These are phyloP conservation scores for Apeira syringaria DNA, from an alignment of 2,888 invertebrate species.

Conservation along the genomic window DNA sequence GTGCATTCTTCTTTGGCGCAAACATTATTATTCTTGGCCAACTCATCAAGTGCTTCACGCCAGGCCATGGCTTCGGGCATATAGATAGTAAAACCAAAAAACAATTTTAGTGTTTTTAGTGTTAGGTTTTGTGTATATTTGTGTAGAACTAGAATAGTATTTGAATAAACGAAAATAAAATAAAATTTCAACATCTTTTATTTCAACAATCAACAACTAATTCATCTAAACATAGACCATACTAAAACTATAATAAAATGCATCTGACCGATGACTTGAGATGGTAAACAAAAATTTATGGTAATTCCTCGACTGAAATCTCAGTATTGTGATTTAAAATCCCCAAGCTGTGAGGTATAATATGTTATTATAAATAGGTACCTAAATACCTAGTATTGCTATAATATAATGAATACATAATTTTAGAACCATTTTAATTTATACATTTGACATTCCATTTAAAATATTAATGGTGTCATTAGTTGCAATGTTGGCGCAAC, in stretches of 20 bases:
- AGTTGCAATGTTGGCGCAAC: too few relatives aligned
- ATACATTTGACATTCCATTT: too few relatives aligned
- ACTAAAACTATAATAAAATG: slow-evolving; percentile 48
- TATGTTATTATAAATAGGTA: too few relatives aligned
- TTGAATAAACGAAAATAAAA: slow-evolving; percentile 36
- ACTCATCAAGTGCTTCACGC: slow-evolving; percentile 71
- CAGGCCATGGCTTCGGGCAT: slow-evolving; percentile 59
- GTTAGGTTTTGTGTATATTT: slow-evolving; percentile 22
- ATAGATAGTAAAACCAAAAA: slow-evolving; percentile 15
- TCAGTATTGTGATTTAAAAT: too few relatives aligned
- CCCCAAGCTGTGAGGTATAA: slow-evolving; percentile 22
- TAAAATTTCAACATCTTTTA: slow-evolving; percentile 41
- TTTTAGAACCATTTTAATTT: too few relatives aligned
- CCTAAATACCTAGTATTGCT: slow-evolving; percentile 22
- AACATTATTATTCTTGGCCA: slow-evolving; percentile 89
- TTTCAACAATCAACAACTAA: slow-evolving; percentile 53
- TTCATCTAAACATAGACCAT: slow-evolving; percentile 48
- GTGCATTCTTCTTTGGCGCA: slow-evolving; percentile 91
- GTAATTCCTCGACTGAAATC: too few relatives aligned
- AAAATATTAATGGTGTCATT: too few relatives aligned
- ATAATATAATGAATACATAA: slow-evolving; percentile 33
- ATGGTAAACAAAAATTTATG: slow-evolving; percentile 15
- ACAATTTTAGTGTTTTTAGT: slow-evolving; percentile 13
- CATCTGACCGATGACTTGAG: slow-evolving; percentile 27
- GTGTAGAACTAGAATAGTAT: slow-evolving; percentile 28